Percentiles rank a stretch among this genome's conserved stretches.
Conservation (phyloP, 2,797 vertebrate genomes). For the Eulemur coronatus region DNA sequence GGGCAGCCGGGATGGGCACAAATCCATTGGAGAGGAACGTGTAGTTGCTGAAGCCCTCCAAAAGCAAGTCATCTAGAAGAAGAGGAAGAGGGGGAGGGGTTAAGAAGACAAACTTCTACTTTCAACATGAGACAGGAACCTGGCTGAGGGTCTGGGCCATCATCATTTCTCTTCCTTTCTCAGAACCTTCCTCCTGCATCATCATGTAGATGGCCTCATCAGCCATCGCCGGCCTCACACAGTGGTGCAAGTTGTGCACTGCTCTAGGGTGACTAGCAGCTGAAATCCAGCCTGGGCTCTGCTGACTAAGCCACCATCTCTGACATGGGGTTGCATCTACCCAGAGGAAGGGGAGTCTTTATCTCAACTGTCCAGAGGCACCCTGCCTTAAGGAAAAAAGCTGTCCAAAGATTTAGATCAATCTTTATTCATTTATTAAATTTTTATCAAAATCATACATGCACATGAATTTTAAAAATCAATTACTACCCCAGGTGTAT, state of each 20-base stretch:
- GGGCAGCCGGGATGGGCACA: conserved; percentile 91
- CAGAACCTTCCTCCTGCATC: background rate
- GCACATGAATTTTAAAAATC: background rate
- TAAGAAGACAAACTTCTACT: background rate
- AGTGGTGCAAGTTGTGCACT: background rate
- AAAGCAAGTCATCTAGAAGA: conserved; percentile 91
- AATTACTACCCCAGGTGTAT: background rate
- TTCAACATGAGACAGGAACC: background rate
- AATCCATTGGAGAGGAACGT: conserved; percentile 93
- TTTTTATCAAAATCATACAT: background rate
- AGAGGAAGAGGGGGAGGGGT: background rate
- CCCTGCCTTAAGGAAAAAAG: background rate
- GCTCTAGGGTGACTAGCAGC: background rate
- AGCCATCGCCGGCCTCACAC: background rate
- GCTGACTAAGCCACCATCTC: background rate
- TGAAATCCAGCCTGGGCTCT: background rate
- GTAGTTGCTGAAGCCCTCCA: conserved; percentile 93
- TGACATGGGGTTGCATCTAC: background rate
- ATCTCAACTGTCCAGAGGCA: background rate
- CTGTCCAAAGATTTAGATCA: background rate
- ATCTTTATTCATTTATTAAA: background rate
- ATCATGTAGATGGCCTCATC: background rate
- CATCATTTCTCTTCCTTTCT: background rate
- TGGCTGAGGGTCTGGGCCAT: background rate
- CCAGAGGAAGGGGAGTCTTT: background rate